These are phyloP conservation scores for Oryzaephilus surinamensis DNA, from an alignment of 1,140 invertebrate species.

Conservation along the genomic window DNA sequence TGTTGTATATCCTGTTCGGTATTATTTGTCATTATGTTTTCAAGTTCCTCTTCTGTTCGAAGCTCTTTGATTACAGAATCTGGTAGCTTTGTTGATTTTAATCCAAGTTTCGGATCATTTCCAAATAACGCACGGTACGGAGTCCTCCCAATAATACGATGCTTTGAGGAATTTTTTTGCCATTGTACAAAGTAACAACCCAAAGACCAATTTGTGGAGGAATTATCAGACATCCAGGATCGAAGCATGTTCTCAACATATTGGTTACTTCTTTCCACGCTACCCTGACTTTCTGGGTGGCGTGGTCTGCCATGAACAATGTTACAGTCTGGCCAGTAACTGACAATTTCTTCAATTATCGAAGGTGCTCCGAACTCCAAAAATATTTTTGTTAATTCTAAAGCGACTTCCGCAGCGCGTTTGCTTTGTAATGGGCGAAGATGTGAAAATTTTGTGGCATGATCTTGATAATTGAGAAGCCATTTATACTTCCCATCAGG, in stretches of 20 bases:
- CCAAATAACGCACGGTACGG: constrained; percentile 25
- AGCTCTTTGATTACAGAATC: background rate
- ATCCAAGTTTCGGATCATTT: constrained; percentile 15
- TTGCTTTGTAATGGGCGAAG: constrained; percentile 29
- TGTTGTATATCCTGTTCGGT: background rate
- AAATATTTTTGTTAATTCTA: constrained; percentile 28
- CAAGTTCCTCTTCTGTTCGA: background rate
- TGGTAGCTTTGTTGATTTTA: constrained; percentile 7
- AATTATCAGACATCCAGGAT: constrained; percentile 15
- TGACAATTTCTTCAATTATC: constrained; percentile 18
- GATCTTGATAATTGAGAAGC: constrained; percentile 38
- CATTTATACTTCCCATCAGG: constrained; percentile 34
- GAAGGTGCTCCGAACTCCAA: constrained; percentile 28
- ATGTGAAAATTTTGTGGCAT: constrained; percentile 35
- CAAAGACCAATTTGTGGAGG: constrained; percentile 18
- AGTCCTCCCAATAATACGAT: constrained; percentile 18
- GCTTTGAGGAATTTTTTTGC: constrained; percentile 22
- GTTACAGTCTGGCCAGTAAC: constrained; percentile 18
- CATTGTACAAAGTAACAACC: constrained; percentile 22
- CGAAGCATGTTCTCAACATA: constrained; percentile 16
- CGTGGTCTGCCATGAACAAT: constrained; percentile 19
- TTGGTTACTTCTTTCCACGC: constrained; percentile 21
- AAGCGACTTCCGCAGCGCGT: constrained; percentile 21
- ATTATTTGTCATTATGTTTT: background rate
- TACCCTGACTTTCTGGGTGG: constrained; percentile 23